phyloP scores from a whole-genome alignment of 2,888 invertebrate species.

The Erynnis tages region DNA sequence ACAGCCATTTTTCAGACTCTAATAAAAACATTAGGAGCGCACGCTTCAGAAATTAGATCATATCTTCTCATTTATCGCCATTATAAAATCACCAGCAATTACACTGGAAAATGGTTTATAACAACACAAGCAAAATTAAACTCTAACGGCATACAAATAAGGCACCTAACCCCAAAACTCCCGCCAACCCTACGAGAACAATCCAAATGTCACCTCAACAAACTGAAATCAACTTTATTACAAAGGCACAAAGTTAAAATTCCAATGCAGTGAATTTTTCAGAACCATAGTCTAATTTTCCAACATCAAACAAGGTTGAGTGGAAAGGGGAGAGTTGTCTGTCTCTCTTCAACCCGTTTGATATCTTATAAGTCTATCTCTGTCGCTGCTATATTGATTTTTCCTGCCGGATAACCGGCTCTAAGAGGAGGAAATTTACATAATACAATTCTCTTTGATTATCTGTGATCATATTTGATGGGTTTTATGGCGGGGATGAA shows the following conservation, averaged over 20 bases:
- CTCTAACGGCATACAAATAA: conserved; percentile 8
- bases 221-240: not conserved
- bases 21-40: conserved; percentile 52
- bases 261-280: conserved; percentile 7
- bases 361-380: conserved; percentile 35
- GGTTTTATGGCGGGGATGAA: conserved; percentile 20
- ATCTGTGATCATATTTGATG: conserved; percentile 27
- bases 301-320: conserved; percentile 38
- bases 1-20: conserved; percentile 27
- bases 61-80: conserved; percentile 54
- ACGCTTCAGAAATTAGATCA: conserved; percentile 43
- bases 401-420: conserved; percentile 46
- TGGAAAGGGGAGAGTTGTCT: conserved; percentile 40
- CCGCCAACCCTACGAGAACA: not conserved
- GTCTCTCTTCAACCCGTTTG: conserved; percentile 34
- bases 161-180: not conserved
- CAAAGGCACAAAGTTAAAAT: not conserved
- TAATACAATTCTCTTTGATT: conserved; percentile 47
- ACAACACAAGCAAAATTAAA: not conserved
- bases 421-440: conserved; percentile 56
- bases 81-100: conserved; percentile 64
- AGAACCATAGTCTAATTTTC: conserved; percentile 43
- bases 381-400: conserved; percentile 61
- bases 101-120: conserved; percentile 39
- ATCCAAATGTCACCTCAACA: not conserved